Evolutionary conservation across 2,797 vertebrate species (phyloP), one percentile per base, ranked within the genome.

Genomic region (Avahi laniger): DNA sequence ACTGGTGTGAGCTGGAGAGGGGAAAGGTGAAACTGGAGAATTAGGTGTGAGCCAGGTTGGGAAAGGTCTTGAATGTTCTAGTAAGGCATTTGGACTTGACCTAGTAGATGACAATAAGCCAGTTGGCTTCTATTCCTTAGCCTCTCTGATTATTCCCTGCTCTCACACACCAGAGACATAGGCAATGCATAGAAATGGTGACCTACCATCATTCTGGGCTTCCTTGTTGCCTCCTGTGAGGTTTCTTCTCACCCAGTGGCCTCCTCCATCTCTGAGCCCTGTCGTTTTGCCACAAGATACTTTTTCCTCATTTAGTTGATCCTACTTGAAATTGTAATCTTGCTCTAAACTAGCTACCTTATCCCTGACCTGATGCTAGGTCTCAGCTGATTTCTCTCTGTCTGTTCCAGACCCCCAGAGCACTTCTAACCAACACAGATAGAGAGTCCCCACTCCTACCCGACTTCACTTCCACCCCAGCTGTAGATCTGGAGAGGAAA

Each of bases 21-120:
- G 9, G 50, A 48, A 93, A 54, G n/a, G 43, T 87, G 57, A 95
- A 22, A 33, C 59, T 61, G 6, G 30, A 82, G 48, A 35, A 84
- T n/a, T 54, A 87, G 70, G 28, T 63, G 89, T 61, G 30, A 89
- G 38, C 78, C 70, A 73, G 33, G 13, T 84, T 35, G 50, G 65
- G 81, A 90, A 61, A 38, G 81, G 43, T 54, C 84, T 72, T 73
- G 75, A 87, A 84, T 30, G 41, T 91, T 91, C 57, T 96, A 30
- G 22, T 28, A 70, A 50, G 46, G n/a, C 93, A n/a, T 54, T 59
- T 95, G 35, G 33, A 80, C 41, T 93, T 87, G 59, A 93, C 24
- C 30, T 35, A 38, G 69, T 22, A 46, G 65, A 73, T 26, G 43
- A 48, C 54, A 87, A 18, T 33, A 72, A 86, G 54, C n/a, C 63